Conservation (phyloP, 2,797 vertebrate genomes). For the Orientallactaga sibirica region DNA sequence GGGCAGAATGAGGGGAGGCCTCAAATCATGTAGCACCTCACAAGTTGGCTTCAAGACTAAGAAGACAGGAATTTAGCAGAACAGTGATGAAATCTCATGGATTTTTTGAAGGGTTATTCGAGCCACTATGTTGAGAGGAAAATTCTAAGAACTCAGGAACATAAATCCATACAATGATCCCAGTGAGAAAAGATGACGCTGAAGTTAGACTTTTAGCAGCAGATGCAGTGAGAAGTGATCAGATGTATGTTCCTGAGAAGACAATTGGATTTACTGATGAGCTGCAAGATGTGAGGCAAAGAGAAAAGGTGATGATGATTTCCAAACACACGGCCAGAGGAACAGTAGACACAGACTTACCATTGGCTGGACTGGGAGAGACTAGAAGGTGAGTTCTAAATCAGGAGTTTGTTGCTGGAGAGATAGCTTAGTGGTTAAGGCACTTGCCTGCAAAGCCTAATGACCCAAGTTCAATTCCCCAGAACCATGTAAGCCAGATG, state of each 20-base stretch:
- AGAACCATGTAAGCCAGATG: no score
- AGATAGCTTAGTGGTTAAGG: no score
- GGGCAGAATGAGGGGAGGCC: neutral
- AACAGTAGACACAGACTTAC: neutral
- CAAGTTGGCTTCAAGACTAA: neutral
- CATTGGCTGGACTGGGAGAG: neutral
- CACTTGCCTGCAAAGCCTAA: no score
- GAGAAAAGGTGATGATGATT: neutral
- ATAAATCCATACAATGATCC: neutral
- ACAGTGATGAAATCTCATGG: neutral
- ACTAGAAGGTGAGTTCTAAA: neutral
- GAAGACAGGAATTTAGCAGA: neutral
- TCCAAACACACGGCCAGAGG: neutral
- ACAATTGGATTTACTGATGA: neutral
- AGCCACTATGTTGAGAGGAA: neutral
- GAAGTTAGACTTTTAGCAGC: neutral
- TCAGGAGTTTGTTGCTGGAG: no score
- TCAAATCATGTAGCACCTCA: neutral
- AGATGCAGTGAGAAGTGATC: neutral
- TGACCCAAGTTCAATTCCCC: no score
- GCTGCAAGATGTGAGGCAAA: neutral
- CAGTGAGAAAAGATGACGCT: neutral
- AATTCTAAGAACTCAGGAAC: neutral
- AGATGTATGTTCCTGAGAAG: neutral
- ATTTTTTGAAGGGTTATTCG: slow-evolving; percentile 17